Base-by-base conservation (phyloP, 1,140 invertebrate genomes). In the Latrodectus geometricus region DNA sequence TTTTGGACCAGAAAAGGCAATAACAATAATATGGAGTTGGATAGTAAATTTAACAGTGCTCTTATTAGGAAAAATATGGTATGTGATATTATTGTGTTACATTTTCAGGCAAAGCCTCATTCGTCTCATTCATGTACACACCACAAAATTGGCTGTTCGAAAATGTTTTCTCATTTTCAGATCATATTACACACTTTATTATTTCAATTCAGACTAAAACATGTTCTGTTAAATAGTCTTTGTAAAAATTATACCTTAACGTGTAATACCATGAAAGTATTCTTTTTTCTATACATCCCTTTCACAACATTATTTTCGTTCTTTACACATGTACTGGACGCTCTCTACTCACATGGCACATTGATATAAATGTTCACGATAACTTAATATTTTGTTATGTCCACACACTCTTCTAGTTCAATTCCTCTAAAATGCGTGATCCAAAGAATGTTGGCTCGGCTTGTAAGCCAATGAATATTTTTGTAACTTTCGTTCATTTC, bases 401-500 rank as follows among this genome's bases (percentile, higher is more conserved):
- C 80, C 82, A 84, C 65, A 73, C 82, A 75, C 75, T 84, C 75
- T 84, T 84, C 49, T 76, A 76, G 73, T 75, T 84, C 76, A 66
- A 72, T 84, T 76, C 70, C 65, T 56, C 82, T 73, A 84, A 84
- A 65, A 72, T 75, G 82, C 73, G 82, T 76, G 82, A 84, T 76
- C 61, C 52, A 76, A 73, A 52, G 82, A 56, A 84, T 84, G 81
- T 72, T 84, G 81, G 82, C 82, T 83, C 81, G 81, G 70, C 81
- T 79, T 81, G 79, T 72, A 83, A 50, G 82, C 82, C 82, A 84
- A 84, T 84, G 82, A 73, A 84, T 84, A 84, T 84, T 84, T 84
- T 84, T 84, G 82, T 84, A 84, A 84, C 65, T 84, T 84, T 84
- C 82, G 72, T 84, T 84, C 82, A 68, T 84, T 84, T 84, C 82